These are phyloP conservation scores for Callipepla squamata DNA, from an alignment of 2,113 vertebrate species.

Conservation along the genomic window DNA sequence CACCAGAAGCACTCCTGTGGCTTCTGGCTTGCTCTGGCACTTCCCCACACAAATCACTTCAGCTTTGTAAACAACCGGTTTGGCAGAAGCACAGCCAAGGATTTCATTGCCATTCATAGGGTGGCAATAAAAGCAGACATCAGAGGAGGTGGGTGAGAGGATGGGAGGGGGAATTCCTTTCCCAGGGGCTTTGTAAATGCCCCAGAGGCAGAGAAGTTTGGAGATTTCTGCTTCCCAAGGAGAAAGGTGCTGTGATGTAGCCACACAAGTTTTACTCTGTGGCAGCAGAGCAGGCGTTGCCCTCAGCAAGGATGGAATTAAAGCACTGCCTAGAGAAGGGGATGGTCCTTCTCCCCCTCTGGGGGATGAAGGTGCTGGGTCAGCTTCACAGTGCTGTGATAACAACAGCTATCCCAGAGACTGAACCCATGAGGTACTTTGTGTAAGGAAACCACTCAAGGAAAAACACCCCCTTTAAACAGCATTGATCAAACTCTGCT, in stretches of 20 bases:
- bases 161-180: constrained; percentile 13
- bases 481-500: neutral
- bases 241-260: neutral
- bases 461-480: neutral
- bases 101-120: neutral
- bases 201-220: neutral
- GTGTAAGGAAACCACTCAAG: neutral
- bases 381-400: neutral
- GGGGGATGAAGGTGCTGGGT: neutral
- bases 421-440: neutral
- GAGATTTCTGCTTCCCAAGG: neutral
- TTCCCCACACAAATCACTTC: neutral
- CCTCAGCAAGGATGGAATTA: neutral
- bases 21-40: neutral
- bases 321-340: neutral
- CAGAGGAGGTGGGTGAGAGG: neutral
- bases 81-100: neutral
- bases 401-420: neutral
- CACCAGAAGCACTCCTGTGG: neutral
- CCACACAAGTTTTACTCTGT: neutral
- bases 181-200: neutral
- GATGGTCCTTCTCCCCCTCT: neutral
- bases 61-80: neutral
- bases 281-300: neutral
- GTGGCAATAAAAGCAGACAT: neutral